Evolutionary conservation across 2,113 vertebrate species (phyloP).

Genomic region (Rhinichthys klamathensis): DNA sequence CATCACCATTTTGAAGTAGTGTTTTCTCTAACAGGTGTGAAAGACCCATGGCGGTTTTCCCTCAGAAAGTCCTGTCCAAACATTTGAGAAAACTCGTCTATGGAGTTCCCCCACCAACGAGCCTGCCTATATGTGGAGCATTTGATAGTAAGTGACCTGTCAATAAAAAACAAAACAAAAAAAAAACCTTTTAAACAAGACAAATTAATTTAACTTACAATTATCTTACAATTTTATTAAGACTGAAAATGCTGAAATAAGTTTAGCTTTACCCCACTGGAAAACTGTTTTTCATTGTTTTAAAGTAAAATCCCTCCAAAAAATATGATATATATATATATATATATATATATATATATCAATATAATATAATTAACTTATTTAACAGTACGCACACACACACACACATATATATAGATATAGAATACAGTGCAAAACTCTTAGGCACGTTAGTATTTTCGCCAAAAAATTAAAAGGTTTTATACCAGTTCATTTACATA

Average conservation of each 20-base stretch:
- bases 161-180: conserved; percentile 40
- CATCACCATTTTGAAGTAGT: conserved; percentile 55
- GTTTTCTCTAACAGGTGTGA: conserved; percentile 59
- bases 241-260: background rate
- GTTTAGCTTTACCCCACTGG: no score
- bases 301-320: no score
- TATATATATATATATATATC: no score
- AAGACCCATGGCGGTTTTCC: conserved; percentile 60
- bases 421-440: no score
- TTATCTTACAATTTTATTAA: background rate
- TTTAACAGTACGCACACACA: no score
- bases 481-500: no score
- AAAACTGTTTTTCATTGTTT: no score
- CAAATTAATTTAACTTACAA: background rate
- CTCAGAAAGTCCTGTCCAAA: conserved; percentile 58
- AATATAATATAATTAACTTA: no score
- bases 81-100: conserved; percentile 59
- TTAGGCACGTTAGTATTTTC: no score
- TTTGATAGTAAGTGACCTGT: conserved; percentile 62
- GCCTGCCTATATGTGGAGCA: conserved; percentile 62
- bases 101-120: conserved; percentile 60
- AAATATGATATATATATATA: no score
- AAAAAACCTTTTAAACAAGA: background rate
- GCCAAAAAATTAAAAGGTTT: no score
- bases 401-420: no score